Base-by-base conservation (phyloP, 2,888 invertebrate genomes). In the Thera britannica region DNA sequence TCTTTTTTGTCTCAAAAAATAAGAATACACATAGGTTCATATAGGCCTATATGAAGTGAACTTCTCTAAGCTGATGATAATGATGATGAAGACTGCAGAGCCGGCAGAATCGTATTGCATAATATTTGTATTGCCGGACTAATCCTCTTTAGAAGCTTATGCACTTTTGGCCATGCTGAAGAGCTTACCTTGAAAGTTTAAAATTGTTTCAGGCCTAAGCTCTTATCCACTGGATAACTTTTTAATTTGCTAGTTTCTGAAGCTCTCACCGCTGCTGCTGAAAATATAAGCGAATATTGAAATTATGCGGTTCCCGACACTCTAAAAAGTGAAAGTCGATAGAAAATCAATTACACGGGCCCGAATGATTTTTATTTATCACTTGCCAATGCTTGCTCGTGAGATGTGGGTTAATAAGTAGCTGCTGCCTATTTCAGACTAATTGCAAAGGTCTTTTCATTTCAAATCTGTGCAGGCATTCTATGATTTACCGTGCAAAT, bases 271-370 rank as follows among this genome's bases (percentile, higher is more conserved):
- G 11, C 9, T 36, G 36, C 5, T 6, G 55, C 34, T 52, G 52
- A 52, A 34, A 34, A 52, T 52, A 8, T 51, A 49, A 49, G 12
- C 49, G 23, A 8, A 12, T 52, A 34, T 52, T 60, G 59, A 35
- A 62, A 48, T 56, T 12, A 55, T 62, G 46, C 55, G 44, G 34
- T 55, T 56, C 7, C n/a, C 46, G 11, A 2, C 35, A 3, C 62
- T 62, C 34, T 36, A 8, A 41, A 23, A 57, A 57, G 62, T 63
- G 62, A 63, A 63, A 63, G 62, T 63, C 49, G 62, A 34, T 38
- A 23, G 6, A 11, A 44, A 57, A 57, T 63, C 62, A 48, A 63
- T 63, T 57, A 41, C 62, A 63, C 57, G 57, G 49, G 5, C 34
- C 57, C 11, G 41, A 63, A 57, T 62, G 56, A 62, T 51, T 63